Conservation (phyloP, 30 jellyfish, hydroid and myxozoan species). For the Rhopilema esculentum region DNA sequence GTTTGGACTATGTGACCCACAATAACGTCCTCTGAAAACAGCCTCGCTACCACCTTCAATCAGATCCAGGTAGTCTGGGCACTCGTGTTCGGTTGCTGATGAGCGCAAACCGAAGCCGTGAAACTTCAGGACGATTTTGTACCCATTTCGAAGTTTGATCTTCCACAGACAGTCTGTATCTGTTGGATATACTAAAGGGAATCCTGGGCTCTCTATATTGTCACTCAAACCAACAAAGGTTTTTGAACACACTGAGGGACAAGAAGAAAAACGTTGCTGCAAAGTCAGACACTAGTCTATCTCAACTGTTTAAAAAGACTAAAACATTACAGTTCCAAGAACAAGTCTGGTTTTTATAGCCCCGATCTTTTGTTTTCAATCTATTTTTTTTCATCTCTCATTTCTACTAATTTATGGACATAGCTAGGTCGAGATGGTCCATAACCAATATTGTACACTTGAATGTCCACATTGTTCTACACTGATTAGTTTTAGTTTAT, state of each 20-base stretch:
- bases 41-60: conserved; percentile 66
- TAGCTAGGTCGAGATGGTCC: too few species aligned
- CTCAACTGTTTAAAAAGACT: too few species aligned
- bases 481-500: too few species aligned
- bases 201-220: conserved; percentile 73
- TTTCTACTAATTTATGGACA: too few species aligned
- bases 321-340: too few species aligned
- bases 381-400: too few species aligned
- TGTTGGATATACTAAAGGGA: conserved; percentile 65
- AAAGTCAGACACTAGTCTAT: too few species aligned
- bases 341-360: too few species aligned
- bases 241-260: conserved; percentile 81
- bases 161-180: conserved; percentile 89
- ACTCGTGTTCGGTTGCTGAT: conserved; percentile 42
- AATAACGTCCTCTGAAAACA: conserved; percentile 77
- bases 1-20: conserved; percentile 88
- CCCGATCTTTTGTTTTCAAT: too few species aligned
- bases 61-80: conserved; percentile 87
- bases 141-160: conserved; percentile 71
- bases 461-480: too few species aligned
- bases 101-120: conserved; percentile 64
- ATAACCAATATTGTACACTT: too few species aligned
- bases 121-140: conserved; percentile 61
- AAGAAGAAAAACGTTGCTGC: too few species aligned
- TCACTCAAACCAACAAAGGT: conserved; percentile 69